Evolutionary conservation across 2,113 vertebrate genomes (phyloP), one percentile per base, ranked within the genome.

Genomic region (Gobio gobio): DNA sequence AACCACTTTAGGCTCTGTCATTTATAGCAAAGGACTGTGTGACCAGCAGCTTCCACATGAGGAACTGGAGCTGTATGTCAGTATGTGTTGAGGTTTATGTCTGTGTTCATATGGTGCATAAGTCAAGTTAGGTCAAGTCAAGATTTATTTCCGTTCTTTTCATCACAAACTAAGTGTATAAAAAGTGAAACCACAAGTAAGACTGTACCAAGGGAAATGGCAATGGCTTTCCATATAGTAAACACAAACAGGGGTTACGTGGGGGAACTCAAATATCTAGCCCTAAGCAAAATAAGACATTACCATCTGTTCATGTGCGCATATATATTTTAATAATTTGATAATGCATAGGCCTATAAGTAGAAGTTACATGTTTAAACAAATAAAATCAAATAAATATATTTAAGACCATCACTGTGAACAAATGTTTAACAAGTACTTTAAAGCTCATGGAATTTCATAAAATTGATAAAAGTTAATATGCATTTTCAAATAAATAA

Each of bases 1-100:
- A 63, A 6, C 22, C 54, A 78, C 83, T 88, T 83, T 66, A 75
- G 81, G n/a, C 75, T 33, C 73, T 49, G 45, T 81, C 74, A 79
- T 22, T 68, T 56, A 86, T 33, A 86, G 54, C 56, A 73, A 78
- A 87, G 64, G 43, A 78, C 81, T 61, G 59, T 78, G 43, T 47
- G 49, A 24, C 73, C 49, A 80, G 68, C 58, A 54, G 54, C 54
- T 56, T 22, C 54, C 54, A 56, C 54, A 56, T 45, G 56, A 40
- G 29, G 40, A 78, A 56, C 14, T 85, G 29, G 29, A 77, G 75
- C 76, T 78, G 5, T 81, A 61, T 86, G 66, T 82, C 54, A 63
- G 78, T 81, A 56, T 54, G 49, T 81, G 54, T 72, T 59, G 24
- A 73, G 59, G n/a, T 61, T 74, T 83, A 58, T 76, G 73, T 51